Percentiles rank a stretch among this genome's conserved stretches.
phyloP scores from a whole-genome alignment of 2,888 invertebrate species.

The Taphrorychus bicolor region DNA sequence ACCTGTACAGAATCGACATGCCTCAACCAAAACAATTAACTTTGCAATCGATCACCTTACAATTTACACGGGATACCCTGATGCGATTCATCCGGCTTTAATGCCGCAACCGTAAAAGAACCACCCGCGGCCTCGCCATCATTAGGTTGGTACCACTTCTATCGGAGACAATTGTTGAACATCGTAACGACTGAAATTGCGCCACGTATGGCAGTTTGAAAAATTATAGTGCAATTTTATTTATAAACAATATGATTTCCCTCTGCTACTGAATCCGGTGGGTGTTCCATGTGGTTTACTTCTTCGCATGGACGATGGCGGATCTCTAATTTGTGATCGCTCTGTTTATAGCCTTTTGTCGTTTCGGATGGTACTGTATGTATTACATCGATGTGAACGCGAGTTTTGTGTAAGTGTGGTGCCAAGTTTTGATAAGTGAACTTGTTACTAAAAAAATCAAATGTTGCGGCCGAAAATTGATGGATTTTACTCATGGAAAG shows the following conservation, averaged over 20 bases:
- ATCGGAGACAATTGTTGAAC: not conserved
- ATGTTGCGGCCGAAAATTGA: too few relatives aligned
- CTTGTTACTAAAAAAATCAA: too few relatives aligned
- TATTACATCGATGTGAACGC: not conserved
- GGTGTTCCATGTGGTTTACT: conserved; percentile 47
- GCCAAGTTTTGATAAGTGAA: too few relatives aligned
- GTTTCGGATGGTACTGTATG: conserved; percentile 6
- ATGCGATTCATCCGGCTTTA: not conserved
- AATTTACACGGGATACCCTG: not conserved
- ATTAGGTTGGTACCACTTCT: not conserved
- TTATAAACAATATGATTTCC: conserved; percentile 45
- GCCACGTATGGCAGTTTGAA: conserved; percentile 10
- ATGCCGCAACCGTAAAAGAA: not conserved
- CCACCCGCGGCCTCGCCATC: too few relatives aligned
- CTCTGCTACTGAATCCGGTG: conserved; percentile 41
- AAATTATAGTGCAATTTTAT: conserved; percentile 27
- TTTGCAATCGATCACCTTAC: conserved; percentile 22
- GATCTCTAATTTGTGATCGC: conserved; percentile 46
- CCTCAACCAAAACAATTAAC: not conserved
- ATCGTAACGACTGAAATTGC: conserved; percentile 5
- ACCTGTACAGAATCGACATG: not conserved
- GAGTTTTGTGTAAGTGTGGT: not conserved
- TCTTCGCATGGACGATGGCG: conserved; percentile 48
- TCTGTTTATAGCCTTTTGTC: conserved; percentile 25
- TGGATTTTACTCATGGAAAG: too few relatives aligned